These are phyloP conservation scores for Porites lobata DNA, from an alignment of 92 coral and sea anemone species.

Conservation along the genomic window DNA sequence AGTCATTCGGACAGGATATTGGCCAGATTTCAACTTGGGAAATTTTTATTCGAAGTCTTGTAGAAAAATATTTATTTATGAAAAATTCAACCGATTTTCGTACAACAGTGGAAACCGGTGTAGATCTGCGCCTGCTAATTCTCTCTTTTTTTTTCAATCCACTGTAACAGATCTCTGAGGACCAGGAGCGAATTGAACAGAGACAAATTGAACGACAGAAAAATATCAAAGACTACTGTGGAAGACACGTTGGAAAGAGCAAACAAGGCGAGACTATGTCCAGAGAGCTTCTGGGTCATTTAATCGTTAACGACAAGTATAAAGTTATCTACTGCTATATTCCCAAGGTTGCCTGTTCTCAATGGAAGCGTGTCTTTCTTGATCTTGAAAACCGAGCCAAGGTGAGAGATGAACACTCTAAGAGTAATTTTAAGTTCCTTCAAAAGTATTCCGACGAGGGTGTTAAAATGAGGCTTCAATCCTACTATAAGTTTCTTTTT, in stretches of 20 bases:
- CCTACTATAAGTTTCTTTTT: constrained; percentile 41
- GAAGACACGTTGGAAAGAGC: not conserved
- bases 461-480: constrained; percentile 16
- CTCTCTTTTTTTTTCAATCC: not conserved
- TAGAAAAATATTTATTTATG: too few species aligned
- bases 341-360: constrained; percentile 37
- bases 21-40: too few species aligned
- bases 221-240: not conserved
- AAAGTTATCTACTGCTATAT: constrained; percentile 42
- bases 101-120: not conserved
- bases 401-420: not conserved
- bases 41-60: too few species aligned
- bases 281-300: not conserved
- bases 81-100: too few species aligned
- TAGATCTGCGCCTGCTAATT: not conserved
- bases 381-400: constrained; percentile 9
- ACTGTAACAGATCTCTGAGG: not conserved
- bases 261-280: not conserved
- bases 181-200: not conserved
- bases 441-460: not conserved
- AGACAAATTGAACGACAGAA: not conserved
- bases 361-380: constrained; percentile 36
- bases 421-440: not conserved
- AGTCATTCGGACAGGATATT: too few species aligned
- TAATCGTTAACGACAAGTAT: constrained; percentile 42